phyloP scores from a whole-genome alignment of 2,797 vertebrate species.

The Labroides dimidiatus region DNA sequence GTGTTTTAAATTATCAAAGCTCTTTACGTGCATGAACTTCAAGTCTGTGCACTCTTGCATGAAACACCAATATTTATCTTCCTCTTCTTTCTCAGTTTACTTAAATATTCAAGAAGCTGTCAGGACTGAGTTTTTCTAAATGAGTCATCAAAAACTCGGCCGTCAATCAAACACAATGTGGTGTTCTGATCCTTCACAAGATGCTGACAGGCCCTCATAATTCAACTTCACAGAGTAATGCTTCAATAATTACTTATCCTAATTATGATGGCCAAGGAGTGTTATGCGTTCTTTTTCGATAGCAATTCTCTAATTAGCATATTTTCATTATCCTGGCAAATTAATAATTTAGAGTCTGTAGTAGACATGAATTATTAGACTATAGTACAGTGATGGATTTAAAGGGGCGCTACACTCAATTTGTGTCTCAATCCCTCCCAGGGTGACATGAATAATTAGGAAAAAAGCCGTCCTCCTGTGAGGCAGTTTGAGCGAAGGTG shows the following conservation, averaged over 20 bases:
- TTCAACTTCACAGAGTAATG: slow-evolving; percentile 87
- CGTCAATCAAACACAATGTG: slow-evolving; percentile 68
- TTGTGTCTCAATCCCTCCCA: slow-evolving; percentile 79
- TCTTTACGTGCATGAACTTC: slow-evolving; percentile 11
- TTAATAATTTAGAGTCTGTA: slow-evolving; percentile 89
- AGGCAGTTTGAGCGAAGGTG: slow-evolving; percentile 33
- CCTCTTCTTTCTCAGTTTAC: slow-evolving; percentile 21
- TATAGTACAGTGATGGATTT: slow-evolving; percentile 84
- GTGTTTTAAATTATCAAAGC: slow-evolving; percentile 38
- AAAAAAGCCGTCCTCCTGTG: slow-evolving; percentile 40
- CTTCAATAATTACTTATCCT: slow-evolving; percentile 90
- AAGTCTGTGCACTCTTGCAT: slow-evolving; percentile 1
- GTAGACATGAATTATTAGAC: slow-evolving; percentile 86
- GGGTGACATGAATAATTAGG: slow-evolving; percentile 83
- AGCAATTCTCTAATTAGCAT: slow-evolving; percentile 90
- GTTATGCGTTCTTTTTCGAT: slow-evolving; percentile 88
- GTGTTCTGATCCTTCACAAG: slow-evolving; percentile 57
- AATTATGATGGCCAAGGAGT: slow-evolving; percentile 89
- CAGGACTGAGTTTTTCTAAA: slow-evolving; percentile 48
- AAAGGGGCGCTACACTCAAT: slow-evolving; percentile 82
- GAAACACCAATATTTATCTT: slow-evolving; percentile 9
- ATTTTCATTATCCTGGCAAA: slow-evolving; percentile 92
- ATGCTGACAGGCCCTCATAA: slow-evolving; percentile 78
- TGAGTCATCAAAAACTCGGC: slow-evolving; percentile 68
- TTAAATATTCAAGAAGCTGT: slow-evolving; percentile 42